Conservation (phyloP, 2,113 vertebrate genomes). For the Ranitomeya imitator region DNA sequence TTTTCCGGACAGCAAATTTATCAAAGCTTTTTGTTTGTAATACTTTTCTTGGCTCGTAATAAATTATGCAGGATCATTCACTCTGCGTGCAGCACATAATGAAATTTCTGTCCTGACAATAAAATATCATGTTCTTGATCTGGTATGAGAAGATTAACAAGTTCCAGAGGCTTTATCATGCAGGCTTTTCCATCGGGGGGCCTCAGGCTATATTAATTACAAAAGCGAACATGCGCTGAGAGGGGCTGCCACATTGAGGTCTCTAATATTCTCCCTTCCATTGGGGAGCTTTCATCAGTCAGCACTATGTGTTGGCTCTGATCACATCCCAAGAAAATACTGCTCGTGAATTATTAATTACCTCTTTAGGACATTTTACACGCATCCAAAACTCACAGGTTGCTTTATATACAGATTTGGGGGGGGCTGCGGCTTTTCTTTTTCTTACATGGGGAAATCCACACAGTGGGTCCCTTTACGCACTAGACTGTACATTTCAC, state of each 20-base stretch:
- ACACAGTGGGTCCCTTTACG: background rate
- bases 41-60: constrained; percentile 55
- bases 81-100: constrained; percentile 52
- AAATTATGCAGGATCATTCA: constrained; percentile 61
- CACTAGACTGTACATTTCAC: background rate
- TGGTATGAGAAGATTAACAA: constrained; percentile 62
- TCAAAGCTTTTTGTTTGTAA: constrained; percentile 15
- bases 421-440: background rate
- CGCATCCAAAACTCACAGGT: constrained; percentile 43
- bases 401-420: constrained; percentile 22
- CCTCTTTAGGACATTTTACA: constrained; percentile 51
- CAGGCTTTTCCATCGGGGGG: constrained; percentile 54
- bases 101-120: constrained; percentile 62
- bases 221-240: constrained; percentile 57
- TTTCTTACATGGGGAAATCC: background rate
- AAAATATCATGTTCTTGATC: constrained; percentile 64
- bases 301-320: constrained; percentile 57
- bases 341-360: constrained; percentile 58
- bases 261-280: constrained; percentile 53
- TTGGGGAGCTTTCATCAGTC: constrained; percentile 36
- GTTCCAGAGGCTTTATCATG: constrained; percentile 60
- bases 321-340: constrained; percentile 54
- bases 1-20: constrained; percentile 18
- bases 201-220: constrained; percentile 61
- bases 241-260: constrained; percentile 56